Conservation (phyloP, 2,888 invertebrate species). For the Dioctria rufipes region DNA sequence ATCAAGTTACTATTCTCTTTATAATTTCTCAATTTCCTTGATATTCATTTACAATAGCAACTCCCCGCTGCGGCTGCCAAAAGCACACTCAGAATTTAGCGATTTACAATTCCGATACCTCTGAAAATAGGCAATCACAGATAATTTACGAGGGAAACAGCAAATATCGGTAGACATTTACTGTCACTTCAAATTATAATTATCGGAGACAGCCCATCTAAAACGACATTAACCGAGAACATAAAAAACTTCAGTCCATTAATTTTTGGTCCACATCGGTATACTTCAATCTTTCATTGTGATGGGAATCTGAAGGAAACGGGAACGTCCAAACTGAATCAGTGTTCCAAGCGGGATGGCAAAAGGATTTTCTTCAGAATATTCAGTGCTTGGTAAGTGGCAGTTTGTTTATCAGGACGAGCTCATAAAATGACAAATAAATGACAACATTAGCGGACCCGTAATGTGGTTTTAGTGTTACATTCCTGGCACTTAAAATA, state of each 20-base stretch:
- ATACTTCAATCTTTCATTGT: neutral
- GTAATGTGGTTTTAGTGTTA: slow-evolving; percentile 51
- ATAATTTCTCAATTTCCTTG: no score
- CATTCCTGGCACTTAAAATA: slow-evolving; percentile 32
- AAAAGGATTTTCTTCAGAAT: slow-evolving; percentile 33
- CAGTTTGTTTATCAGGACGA: slow-evolving; percentile 51
- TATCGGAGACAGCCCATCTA: slow-evolving; percentile 49
- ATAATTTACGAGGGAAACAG: slow-evolving; percentile 34
- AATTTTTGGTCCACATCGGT: slow-evolving; percentile 31
- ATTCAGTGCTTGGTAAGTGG: slow-evolving; percentile 46
- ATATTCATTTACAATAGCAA: no score
- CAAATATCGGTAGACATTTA: slow-evolving; percentile 32
- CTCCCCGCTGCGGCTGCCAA: neutral
- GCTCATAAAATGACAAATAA: slow-evolving; percentile 54
- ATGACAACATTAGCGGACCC: slow-evolving; percentile 54
- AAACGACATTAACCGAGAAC: slow-evolving; percentile 51
- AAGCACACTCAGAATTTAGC: neutral
- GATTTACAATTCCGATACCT: neutral
- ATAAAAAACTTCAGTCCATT: slow-evolving; percentile 53
- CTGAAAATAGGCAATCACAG: slow-evolving; percentile 21
- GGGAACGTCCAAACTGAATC: neutral
- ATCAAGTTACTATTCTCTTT: no score
- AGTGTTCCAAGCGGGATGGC: slow-evolving; percentile 9
- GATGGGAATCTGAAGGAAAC: neutral
- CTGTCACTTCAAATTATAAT: slow-evolving; percentile 54